Percentiles rank a stretch among this genome's conserved stretches.
phyloP scores from a whole-genome alignment of 2,888 invertebrate species.

The Eucriotettix oculatus region DNA sequence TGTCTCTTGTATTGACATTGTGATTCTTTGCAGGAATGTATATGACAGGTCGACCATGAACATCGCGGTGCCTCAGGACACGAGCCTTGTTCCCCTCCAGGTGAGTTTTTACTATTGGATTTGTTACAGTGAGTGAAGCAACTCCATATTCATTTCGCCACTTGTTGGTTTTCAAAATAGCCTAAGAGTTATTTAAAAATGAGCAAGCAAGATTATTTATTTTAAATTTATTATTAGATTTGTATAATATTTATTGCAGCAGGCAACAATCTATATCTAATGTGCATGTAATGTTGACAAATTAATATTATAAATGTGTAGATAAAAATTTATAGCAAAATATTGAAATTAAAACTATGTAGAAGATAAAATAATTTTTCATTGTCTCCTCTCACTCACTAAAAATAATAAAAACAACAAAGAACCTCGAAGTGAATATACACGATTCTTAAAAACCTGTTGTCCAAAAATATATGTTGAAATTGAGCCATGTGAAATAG shows the following conservation, averaged over 20 bases:
- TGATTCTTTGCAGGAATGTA: conserved; percentile 68
- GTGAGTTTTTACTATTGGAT: conserved; percentile 37
- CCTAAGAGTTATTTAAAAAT: conserved; percentile 26
- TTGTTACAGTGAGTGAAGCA: conserved; percentile 34
- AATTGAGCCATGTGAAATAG: no score
- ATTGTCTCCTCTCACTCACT: no score
- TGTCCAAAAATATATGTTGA: no score
- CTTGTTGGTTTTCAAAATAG: conserved; percentile 61
- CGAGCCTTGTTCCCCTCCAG: conserved; percentile 42
- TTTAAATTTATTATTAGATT: neutral
- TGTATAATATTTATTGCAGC: neutral
- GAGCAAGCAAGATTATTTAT: conserved; percentile 15
- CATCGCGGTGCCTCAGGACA: conserved; percentile 53
- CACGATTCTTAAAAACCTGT: no score
- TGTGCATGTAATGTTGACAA: no score
- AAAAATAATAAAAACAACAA: no score
- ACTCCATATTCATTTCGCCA: conserved; percentile 63
- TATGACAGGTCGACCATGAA: conserved; percentile 54
- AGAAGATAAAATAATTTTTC: no score
- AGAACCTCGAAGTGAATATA: neutral
- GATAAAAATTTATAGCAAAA: no score
- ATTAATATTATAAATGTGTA: no score
- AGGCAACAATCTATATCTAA: neutral
- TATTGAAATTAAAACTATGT: no score
- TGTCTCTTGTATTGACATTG: conserved; percentile 45